Evolutionary conservation across 1,140 invertebrate genomes (phyloP), one percentile per base, ranked within the genome.

Genomic region (Globodera rostochiensis): DNA sequence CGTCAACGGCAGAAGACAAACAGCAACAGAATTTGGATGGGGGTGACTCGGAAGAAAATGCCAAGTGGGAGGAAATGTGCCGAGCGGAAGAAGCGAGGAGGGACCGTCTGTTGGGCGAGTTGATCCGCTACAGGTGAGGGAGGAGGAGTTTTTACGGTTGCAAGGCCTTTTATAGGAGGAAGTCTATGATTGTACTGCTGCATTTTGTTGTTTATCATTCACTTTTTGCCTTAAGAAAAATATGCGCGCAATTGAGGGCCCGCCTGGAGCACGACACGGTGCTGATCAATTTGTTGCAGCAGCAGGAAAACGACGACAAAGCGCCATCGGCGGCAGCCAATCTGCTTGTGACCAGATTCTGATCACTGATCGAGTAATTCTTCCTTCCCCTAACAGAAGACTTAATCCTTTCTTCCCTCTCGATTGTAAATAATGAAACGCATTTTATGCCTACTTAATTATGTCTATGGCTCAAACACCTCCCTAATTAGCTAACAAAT

Each of bases 231-330:
- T 77, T 19, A 64, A 78, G 77, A 6, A 53, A 46, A 53, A 53
- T 85, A 21, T 71, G 67, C 15, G 80, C 85, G 5, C 70, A 80
- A n/a, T 60, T 85, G 45, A 49, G 84, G 60, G 82, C 85, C 15
- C 70, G 82, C 6, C 66, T 85, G 25, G 84, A 85, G 47, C 74
- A 87, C n/a, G 84, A 86, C 69, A 85, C 66, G 46, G 45, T 80
- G 8, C 15, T 85, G 25, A 36, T 85, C 9, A 84, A 73, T 67
- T 76, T 78, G 4, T n/a, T 46, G 46, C 78, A 66, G 53, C 78
- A 81, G 36, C 77, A 78, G n/a, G 67, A 66, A 53, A 70, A 36
- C 36, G 47, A 13, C 15, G 77, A 66, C 21, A 21, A 78, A n/a
- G 25, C 13, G n/a, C 21, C 75, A 11, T 36, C 13, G 15, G 75